phyloP scores from a whole-genome alignment of 2,113 vertebrate species.

The Azemiops feae region DNA sequence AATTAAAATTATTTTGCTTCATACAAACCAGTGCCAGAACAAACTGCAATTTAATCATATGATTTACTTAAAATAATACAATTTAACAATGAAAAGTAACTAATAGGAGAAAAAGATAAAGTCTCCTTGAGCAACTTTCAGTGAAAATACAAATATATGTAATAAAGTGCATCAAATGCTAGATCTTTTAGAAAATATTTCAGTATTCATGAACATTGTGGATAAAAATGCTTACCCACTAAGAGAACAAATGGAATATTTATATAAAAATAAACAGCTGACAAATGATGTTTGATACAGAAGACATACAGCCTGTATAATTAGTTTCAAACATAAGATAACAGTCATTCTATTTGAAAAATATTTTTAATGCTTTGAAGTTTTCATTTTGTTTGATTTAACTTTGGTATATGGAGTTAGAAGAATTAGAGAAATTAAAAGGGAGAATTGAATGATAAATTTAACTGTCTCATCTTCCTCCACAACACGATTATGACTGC shows the following conservation, averaged over 20 bases:
- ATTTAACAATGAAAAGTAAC: constrained; percentile 47
- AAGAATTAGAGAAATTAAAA: not conserved
- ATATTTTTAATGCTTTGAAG: not conserved
- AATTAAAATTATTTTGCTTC: constrained; percentile 68
- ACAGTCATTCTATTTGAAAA: not conserved
- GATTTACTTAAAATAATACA: constrained; percentile 65
- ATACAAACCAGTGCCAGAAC: constrained; percentile 52
- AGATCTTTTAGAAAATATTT: not conserved
- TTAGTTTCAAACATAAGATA: not conserved
- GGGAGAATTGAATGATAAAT: not conserved
- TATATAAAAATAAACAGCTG: not conserved
- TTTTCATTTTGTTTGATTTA: not conserved
- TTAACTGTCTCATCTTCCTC: not conserved
- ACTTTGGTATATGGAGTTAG: not conserved
- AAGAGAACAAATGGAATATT: not conserved
- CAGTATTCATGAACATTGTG: not conserved
- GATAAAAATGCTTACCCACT: not conserved
- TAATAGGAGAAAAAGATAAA: constrained; percentile 29
- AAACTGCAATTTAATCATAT: constrained; percentile 68
- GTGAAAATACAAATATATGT: constrained; percentile 31
- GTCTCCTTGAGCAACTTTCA: constrained; percentile 5
- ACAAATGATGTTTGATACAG: not conserved
- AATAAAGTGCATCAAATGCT: not conserved
- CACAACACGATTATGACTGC: not conserved
- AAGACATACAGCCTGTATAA: not conserved